Evolutionary conservation across 2,113 vertebrate species (phyloP), one percentile per base, ranked within the genome.

Genomic region (Lamprotornis superbus): DNA sequence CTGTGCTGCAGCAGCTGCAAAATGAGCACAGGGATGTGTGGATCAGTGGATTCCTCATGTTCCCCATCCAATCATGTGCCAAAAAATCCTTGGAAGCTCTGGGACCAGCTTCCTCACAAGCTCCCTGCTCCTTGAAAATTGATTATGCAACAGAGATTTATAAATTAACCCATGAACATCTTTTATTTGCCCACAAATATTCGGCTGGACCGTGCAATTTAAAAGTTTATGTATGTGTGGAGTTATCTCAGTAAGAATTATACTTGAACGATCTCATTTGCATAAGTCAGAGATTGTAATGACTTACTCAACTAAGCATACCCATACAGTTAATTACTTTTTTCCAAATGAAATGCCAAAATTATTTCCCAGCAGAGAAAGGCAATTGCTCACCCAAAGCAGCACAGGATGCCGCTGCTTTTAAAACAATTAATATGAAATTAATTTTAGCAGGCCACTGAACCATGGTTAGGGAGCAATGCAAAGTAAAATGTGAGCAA

Each of bases 241-340:
- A 55, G n/a, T 89, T 96, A 92, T 91, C 94, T 83, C 85, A 49
- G 79, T 87, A 67, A 55, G 83, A 96, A 94, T 94, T 96, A 84
- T 76, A 90, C 91, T 94, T 73, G 77, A 49, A 55, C 11, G 11
- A 11, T 68, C 88, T 94, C 86, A 97, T 98, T 96, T 97, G 95
- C 97, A 97, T 97, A 97, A 97, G 96, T 98, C 96, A 97, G 95
- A 92, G 91, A 92, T 92, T 95, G 94, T 97, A 97, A 98, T 97
- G 97, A 94, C 97, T 97, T 97, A 97, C 95, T 97, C 97, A 97
- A 90, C 97, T 97, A 94, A 98, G 97, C 97, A 97, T 96, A 91
- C 92, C 95, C 97, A 56, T 84, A 92, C 96, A 96, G 95, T 98
- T 97, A 98, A 97, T 98, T 97, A 95, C 97, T 97, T 98, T 96